Base-by-base conservation (phyloP, 2,797 vertebrate species). In the Sardinella longiceps region DNA sequence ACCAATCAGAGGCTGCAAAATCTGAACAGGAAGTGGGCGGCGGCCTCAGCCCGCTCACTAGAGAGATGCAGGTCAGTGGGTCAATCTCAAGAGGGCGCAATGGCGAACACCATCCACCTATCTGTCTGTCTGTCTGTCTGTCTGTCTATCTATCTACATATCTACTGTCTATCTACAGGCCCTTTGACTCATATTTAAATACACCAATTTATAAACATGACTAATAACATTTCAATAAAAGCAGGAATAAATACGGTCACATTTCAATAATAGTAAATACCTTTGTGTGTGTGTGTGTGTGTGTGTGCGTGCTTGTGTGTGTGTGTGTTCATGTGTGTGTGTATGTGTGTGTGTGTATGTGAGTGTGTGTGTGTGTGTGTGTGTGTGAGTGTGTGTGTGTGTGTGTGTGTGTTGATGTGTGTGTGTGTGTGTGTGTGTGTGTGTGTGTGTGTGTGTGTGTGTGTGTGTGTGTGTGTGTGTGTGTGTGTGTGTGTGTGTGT, bases 21-120 rank as follows among this genome's bases (percentile, higher is more conserved):
- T 7, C 86, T 97, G 87, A 97, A 95, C 93, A 92, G 90, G 9
- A 88, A 90, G 74, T 99, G 98, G 98, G 90, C 92, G 48, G 92
- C 92, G 87, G 89, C 95, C 60, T 93, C 93, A 0, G 91, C 94
- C 5, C 86, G 90, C 1, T 94, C 96, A 0, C 90, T 97, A 87
- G 97, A 98, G 88, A 87, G 85, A 70, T 96, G 93, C 97, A 98
- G 98, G 98, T 99, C 56, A 63, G 93, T 0, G 63, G 3, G 5
- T 15, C 3, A 11, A 9, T 28, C 60, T 66, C 11, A 30, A 82
- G 93, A 6, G 92, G 91, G 80, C 90, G 92, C 39, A 92, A 81
- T 63, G 95, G 48, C 14, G 48, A 10, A 66, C 43, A 43, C 46
- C 12, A 48, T 48, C 46, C 12, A 48, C 12, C 46, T 48, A 48